phyloP scores from a whole-genome alignment of 2,888 invertebrate species.

The Xestia ashworthii region DNA sequence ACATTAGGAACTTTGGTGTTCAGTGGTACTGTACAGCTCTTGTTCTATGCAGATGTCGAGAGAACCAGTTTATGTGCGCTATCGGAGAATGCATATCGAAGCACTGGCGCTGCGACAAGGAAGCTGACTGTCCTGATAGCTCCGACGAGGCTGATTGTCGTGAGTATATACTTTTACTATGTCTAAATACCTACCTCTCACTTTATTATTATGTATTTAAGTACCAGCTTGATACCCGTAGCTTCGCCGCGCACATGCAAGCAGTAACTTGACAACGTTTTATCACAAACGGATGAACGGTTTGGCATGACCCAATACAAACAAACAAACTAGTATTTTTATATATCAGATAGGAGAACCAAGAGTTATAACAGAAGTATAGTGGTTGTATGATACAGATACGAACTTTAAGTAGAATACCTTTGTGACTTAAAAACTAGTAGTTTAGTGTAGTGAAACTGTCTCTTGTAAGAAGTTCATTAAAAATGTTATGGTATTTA shows the following conservation, averaged over 20 bases:
- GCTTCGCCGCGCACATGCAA: background rate
- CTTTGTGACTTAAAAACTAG: background rate
- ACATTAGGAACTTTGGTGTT: background rate
- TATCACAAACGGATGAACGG: background rate
- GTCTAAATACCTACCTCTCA: too few species aligned
- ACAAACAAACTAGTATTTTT: background rate
- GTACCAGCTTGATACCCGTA: background rate
- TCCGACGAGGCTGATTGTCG: slow-evolving; percentile 94
- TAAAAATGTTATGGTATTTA: background rate
- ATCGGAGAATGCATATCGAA: slow-evolving; percentile 94
- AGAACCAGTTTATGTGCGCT: slow-evolving; percentile 93
- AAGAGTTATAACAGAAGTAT: background rate
- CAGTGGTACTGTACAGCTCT: slow-evolving; percentile 17
- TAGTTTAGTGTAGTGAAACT: background rate
- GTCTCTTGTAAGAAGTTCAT: background rate
- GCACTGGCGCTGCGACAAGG: slow-evolving; percentile 94
- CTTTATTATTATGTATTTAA: background rate
- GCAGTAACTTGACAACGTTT: background rate
- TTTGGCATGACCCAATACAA: background rate
- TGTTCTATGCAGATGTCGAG: slow-evolving; percentile 90
- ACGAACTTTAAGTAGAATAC: background rate
- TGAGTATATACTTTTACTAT: slow-evolving; percentile 75
- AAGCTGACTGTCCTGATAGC: slow-evolving; percentile 94
- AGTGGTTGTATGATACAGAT: background rate
- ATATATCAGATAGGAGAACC: background rate